Conservation (phyloP, 2,888 invertebrate genomes). For the Serrognathus titanus region DNA sequence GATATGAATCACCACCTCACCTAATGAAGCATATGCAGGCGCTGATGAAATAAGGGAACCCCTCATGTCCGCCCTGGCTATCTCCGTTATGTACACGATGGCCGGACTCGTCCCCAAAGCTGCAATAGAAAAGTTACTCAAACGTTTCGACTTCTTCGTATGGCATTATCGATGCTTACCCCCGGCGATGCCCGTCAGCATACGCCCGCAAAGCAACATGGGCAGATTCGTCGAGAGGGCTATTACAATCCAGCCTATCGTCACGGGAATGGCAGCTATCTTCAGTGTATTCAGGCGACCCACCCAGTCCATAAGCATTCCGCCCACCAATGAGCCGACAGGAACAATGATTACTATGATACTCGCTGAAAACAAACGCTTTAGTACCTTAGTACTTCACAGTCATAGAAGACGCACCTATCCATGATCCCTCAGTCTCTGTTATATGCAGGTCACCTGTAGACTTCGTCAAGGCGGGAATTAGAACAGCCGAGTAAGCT, state of each 20-base stretch:
- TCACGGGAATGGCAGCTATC: conserved; percentile 54
- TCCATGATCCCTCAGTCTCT: conserved; percentile 49
- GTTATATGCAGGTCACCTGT: conserved; percentile 38
- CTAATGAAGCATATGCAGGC: conserved; percentile 58
- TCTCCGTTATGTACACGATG: conserved; percentile 61
- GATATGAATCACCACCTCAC: conserved; percentile 35
- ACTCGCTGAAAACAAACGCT: conserved; percentile 50
- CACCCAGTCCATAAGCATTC: conserved; percentile 55
- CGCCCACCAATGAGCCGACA: conserved; percentile 53
- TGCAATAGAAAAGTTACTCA: conserved; percentile 22
- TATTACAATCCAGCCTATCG: conserved; percentile 56
- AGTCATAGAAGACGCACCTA: conserved; percentile 42
- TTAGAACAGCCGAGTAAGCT: conserved; percentile 55
- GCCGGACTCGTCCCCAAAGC: conserved; percentile 60
- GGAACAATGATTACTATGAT: conserved; percentile 56
- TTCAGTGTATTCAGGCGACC: conserved; percentile 57
- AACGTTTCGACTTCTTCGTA: neutral
- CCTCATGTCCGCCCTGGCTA: conserved; percentile 57
- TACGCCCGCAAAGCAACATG: conserved; percentile 53
- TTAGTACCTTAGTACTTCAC: neutral
- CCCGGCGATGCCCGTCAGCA: conserved; percentile 55
- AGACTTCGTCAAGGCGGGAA: conserved; percentile 49
- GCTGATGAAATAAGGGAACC: conserved; percentile 59
- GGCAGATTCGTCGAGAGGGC: conserved; percentile 52
- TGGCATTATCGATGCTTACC: conserved; percentile 37